These are phyloP conservation scores for Tetrapedia diversipes DNA, from an alignment of 2,888 invertebrate genomes.

Conservation along the genomic window DNA sequence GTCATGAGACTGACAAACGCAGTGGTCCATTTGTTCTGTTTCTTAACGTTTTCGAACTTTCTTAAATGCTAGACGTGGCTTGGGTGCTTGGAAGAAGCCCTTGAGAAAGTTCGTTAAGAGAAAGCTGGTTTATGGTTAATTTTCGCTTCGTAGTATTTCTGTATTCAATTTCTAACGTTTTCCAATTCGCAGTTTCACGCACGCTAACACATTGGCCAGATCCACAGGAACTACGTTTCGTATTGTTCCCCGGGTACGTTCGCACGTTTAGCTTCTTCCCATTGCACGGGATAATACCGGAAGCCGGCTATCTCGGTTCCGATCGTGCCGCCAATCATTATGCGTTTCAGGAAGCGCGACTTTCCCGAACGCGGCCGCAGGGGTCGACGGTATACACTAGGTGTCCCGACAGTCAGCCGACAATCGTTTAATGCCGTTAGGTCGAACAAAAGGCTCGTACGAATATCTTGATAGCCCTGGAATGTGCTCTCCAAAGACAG, in stretches of 20 bases:
- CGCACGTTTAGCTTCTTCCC: slow-evolving; percentile 53
- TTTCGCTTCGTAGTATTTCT: too few relatives aligned
- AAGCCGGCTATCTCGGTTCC: slow-evolving; percentile 54
- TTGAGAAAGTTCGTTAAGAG: too few relatives aligned
- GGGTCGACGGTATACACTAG: not conserved
- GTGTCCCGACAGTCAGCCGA: slow-evolving; percentile 1
- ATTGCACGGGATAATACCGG: slow-evolving; percentile 53
- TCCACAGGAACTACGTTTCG: slow-evolving; percentile 42
- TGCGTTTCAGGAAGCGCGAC: slow-evolving; percentile 54
- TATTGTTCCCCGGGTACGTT: slow-evolving; percentile 49
- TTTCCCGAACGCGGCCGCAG: slow-evolving; percentile 41
- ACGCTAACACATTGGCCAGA: slow-evolving; percentile 1
- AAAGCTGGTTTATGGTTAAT: too few relatives aligned
- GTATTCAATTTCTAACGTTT: too few relatives aligned
- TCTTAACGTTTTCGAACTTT: too few relatives aligned
- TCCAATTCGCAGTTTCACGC: slow-evolving; percentile 32
- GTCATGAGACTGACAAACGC: too few relatives aligned
- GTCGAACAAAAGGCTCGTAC: slow-evolving; percentile 30
- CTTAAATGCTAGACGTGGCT: too few relatives aligned
- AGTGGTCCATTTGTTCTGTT: too few relatives aligned
- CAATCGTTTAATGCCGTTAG: slow-evolving; percentile 22
- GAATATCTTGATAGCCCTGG: slow-evolving; percentile 43
- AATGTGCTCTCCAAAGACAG: slow-evolving; percentile 46
- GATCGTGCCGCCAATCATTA: slow-evolving; percentile 50
- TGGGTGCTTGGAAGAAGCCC: too few relatives aligned